Evolutionary conservation across 53 echinoderm and acorn worm genomes (phyloP), one percentile per base, ranked within the genome.

Genomic region (Holothuria scabra): DNA sequence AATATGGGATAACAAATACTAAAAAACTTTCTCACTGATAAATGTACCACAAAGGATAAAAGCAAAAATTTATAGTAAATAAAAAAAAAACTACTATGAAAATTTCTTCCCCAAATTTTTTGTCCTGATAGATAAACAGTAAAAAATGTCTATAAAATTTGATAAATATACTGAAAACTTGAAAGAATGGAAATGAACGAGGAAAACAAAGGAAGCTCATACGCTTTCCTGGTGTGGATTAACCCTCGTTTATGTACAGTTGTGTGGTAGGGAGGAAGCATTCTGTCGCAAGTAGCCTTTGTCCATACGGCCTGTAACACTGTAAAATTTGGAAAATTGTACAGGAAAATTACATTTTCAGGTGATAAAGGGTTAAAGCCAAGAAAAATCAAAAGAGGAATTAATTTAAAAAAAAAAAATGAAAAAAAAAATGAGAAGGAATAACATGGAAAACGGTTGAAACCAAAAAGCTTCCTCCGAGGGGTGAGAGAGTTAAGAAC

Each of bases 251-350:
- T 58, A 79, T 49, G 79, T 58, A 58, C 79, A 55, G 79, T 56
- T 57, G 79, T 57, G 79, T 59, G 79, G 79, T 79, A 33, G 79
- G 31, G 31, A 28, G 65, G 28, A 31, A 31, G 65, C 28, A 31
- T 29, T 26, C 65, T 29, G 5, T 72, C 79, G 33, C 79, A 79
- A 58, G 79, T 21, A 79, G 79, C 56, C 59, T 79, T 29, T 58
- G 79, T 79, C 79, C 79, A 79, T 56, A 58, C 58, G 29, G 79
- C 79, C 79, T 79, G 79, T 59, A 59, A 79, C 87, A 87, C 91
- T 90, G 91, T 72, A 90, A 90, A 90, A 90, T 87, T 87, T 87
- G 78, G 83, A 67, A 84, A 85, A 90, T 86, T 65, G 56, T 60
- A 90, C 87, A 90, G 83, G 74, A 83, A 86, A 81, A 85, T 71